A percentile compares a stretch with the other conserved stretches of the same genome.
These are phyloP conservation scores for Nymphalis polychloros DNA, from an alignment of 2,888 invertebrate species.

Conservation along the genomic window DNA sequence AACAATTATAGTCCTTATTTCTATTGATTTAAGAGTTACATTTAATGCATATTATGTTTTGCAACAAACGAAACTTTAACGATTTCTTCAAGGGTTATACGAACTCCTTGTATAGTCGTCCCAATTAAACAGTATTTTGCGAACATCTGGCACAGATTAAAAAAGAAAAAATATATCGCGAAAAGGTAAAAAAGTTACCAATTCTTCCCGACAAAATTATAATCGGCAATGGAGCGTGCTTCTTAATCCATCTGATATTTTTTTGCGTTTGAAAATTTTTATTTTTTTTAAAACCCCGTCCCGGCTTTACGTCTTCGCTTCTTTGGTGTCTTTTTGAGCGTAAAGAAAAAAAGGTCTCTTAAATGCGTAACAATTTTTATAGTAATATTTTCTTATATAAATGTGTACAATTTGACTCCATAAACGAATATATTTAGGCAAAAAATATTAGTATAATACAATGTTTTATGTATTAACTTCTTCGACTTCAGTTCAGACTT, in stretches of 20 bases:
- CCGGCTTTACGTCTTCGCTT: slow-evolving; percentile 54
- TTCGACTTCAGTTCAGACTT: too few species aligned
- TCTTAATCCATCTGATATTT: slow-evolving; percentile 64
- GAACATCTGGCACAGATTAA: slow-evolving; percentile 63
- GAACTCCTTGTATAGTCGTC: slow-evolving; percentile 46
- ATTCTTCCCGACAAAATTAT: slow-evolving; percentile 61
- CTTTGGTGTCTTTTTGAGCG: slow-evolving; percentile 53
- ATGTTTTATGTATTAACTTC: too few species aligned
- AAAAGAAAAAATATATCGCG: slow-evolving; percentile 42
- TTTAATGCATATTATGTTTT: background rate
- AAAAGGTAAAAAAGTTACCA: slow-evolving; percentile 50
- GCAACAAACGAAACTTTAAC: slow-evolving; percentile 25
- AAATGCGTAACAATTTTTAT: slow-evolving; percentile 30
- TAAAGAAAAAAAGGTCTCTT: slow-evolving; percentile 34
- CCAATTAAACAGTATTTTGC: slow-evolving; percentile 72
- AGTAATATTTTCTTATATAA: slow-evolving; percentile 11
- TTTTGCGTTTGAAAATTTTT: slow-evolving; percentile 47
- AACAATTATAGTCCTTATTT: slow-evolving; percentile 30
- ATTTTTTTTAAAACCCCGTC: slow-evolving; percentile 40
- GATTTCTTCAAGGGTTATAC: slow-evolving; percentile 48
- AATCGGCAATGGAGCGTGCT: slow-evolving; percentile 75
- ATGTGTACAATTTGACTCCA: background rate
- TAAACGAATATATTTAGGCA: background rate
- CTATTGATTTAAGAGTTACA: slow-evolving; percentile 8
- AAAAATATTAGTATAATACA: too few species aligned